phyloP scores from a whole-genome alignment of 2,113 vertebrate species.

The Gila orcuttii region DNA sequence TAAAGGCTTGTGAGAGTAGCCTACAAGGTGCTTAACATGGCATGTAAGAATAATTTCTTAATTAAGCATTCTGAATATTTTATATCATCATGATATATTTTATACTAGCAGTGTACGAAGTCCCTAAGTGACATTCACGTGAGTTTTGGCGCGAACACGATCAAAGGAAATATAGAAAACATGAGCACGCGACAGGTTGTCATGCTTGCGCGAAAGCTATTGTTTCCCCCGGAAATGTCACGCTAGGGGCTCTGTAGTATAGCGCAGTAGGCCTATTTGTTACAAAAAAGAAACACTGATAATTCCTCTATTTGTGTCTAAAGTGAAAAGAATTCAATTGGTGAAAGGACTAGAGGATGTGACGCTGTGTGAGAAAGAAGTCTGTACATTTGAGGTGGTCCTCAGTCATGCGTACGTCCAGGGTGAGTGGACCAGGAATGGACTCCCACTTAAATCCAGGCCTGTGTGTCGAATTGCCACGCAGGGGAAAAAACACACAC shows the following conservation, averaged over 20 bases:
- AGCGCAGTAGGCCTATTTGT: not conserved
- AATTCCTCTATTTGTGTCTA: not conserved
- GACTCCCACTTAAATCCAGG: constrained; percentile 78
- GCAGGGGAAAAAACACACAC: constrained; percentile 81
- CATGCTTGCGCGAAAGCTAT: not conserved
- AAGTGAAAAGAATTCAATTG: constrained; percentile 88
- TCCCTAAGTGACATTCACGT: not conserved
- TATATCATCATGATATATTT: not conserved
- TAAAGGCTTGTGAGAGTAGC: not conserved
- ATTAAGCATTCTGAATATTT: not conserved
- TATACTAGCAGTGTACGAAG: not conserved
- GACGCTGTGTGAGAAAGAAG: constrained; percentile 80
- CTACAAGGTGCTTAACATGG: constrained; percentile 24
- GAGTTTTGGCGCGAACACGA: not conserved
- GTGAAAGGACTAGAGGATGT: constrained; percentile 81
- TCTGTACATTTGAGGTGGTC: constrained; percentile 82
- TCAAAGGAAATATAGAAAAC: not conserved
- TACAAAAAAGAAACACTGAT: not conserved
- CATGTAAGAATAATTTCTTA: constrained; percentile 45
- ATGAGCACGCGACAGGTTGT: not conserved
- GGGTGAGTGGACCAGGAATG: constrained; percentile 84
- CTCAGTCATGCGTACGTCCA: constrained; percentile 85
- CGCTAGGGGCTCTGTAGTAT: not conserved
- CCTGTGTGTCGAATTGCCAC: constrained; percentile 75
- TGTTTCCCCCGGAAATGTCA: not conserved